Conservation (phyloP, 2,888 invertebrate genomes). For the Stenichneumon culpator region DNA sequence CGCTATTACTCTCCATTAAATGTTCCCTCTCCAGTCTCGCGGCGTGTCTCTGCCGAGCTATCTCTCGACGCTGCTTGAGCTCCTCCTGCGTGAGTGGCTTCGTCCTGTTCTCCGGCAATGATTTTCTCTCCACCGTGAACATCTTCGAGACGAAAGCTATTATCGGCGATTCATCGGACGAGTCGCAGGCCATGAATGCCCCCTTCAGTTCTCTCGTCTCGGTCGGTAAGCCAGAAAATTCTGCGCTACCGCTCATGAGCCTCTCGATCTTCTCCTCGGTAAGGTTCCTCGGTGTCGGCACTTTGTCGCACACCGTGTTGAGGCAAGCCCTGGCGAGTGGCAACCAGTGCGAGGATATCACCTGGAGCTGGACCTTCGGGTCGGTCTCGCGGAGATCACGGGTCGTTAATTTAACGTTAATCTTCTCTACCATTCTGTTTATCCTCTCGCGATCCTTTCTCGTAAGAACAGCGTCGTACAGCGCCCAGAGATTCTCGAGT, state of each 20-base stretch:
- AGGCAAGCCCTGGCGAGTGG: conserved; percentile 94
- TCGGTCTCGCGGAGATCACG: conserved; percentile 94
- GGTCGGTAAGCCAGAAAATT: conserved; percentile 89
- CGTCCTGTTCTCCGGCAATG: conserved; percentile 92
- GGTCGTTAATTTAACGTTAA: conserved; percentile 91
- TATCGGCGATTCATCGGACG: conserved; percentile 88
- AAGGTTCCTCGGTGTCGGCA: conserved; percentile 94
- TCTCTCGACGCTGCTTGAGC: conserved; percentile 89
- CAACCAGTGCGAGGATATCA: conserved; percentile 95
- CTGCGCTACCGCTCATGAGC: conserved; percentile 90
- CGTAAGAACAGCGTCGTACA: conserved; percentile 94
- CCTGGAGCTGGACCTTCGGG: conserved; percentile 91
- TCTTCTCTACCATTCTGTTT: conserved; percentile 89
- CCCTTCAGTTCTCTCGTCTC: conserved; percentile 91
- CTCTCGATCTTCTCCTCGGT: conserved; percentile 92
- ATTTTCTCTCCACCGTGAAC: conserved; percentile 92
- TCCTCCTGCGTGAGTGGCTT: conserved; percentile 92
- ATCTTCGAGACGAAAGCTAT: conserved; percentile 95
- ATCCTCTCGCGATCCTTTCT: conserved; percentile 92
- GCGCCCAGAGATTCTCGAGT: conserved; percentile 95
- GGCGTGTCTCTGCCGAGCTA: conserved; percentile 89
- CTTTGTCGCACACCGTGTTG: conserved; percentile 91
- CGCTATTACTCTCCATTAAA: conserved; percentile 57
- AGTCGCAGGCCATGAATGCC: conserved; percentile 90
- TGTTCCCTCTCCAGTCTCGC: conserved; percentile 85